Conservation (phyloP, 2,888 invertebrate genomes). For the Netelia fuscicornis region DNA sequence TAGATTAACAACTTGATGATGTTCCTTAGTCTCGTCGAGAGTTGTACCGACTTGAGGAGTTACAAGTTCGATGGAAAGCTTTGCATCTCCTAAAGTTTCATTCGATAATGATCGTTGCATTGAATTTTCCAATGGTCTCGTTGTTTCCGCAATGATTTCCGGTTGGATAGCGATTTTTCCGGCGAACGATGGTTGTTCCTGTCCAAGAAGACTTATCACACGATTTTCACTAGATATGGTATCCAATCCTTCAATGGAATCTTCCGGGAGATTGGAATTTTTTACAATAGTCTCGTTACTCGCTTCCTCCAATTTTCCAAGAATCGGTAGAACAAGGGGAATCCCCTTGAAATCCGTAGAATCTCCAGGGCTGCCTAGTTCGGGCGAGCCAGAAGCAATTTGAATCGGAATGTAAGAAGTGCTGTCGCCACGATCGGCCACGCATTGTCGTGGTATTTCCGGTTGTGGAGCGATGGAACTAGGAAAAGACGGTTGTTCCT, state of each 20-base stretch:
- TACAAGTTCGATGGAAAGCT: constrained; percentile 16
- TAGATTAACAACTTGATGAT: constrained; percentile 79
- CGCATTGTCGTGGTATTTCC: constrained; percentile 55
- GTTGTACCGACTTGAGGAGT: constrained; percentile 10
- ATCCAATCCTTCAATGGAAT: neutral
- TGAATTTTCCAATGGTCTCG: neutral
- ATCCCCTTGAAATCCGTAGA: constrained; percentile 31
- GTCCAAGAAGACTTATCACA: constrained; percentile 65
- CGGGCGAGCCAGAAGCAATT: constrained; percentile 18
- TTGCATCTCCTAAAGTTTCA: constrained; percentile 35
- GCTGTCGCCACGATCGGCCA: constrained; percentile 19
- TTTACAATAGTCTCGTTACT: neutral
- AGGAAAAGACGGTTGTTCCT: constrained; percentile 78
- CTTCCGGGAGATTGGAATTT: neutral
- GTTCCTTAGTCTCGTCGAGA: constrained; percentile 72
- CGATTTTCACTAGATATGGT: constrained; percentile 42
- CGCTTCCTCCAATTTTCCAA: constrained; percentile 15
- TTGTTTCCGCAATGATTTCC: constrained; percentile 43
- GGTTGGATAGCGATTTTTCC: constrained; percentile 66
- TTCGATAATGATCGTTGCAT: neutral
- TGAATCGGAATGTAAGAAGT: constrained; percentile 59
- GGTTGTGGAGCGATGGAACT: constrained; percentile 78
- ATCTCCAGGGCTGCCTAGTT: neutral
- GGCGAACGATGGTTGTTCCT: constrained; percentile 64
- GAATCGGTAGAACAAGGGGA: constrained; percentile 66